These are phyloP conservation scores for Apamea sordens DNA, from an alignment of 2,888 invertebrate genomes.

Conservation along the genomic window DNA sequence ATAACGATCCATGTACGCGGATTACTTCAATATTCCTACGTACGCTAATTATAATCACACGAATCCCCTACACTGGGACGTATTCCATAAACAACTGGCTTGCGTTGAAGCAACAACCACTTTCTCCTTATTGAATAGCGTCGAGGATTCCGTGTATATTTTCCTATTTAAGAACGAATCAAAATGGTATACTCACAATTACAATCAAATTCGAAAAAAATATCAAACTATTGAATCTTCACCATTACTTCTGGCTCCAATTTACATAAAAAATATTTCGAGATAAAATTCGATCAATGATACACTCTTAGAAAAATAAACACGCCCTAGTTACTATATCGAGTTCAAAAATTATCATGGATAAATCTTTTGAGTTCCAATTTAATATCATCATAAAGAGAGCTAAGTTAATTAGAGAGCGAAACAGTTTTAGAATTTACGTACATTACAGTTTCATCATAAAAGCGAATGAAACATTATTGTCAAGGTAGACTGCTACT, in stretches of 20 bases:
- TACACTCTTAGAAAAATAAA: slow-evolving; percentile 73
- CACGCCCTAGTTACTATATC: slow-evolving; percentile 60
- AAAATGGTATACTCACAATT: slow-evolving; percentile 47
- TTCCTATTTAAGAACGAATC: slow-evolving; percentile 50
- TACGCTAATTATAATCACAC: slow-evolving; percentile 39
- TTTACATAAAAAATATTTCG: slow-evolving; percentile 61
- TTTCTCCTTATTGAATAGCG: slow-evolving; percentile 40
- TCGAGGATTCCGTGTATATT: slow-evolving; percentile 53
- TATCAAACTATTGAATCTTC: slow-evolving; percentile 49
- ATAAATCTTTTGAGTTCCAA: slow-evolving; percentile 60
- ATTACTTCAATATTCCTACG: slow-evolving; percentile 58
- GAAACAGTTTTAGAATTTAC: slow-evolving; percentile 73
- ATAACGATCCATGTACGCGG: slow-evolving; percentile 58
- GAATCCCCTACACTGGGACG: slow-evolving; percentile 34
- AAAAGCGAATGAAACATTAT: slow-evolving; percentile 78
- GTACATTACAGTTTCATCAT: slow-evolving; percentile 66
- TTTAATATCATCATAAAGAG: slow-evolving; percentile 78
- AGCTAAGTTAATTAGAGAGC: slow-evolving; percentile 85
- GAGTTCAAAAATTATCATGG: slow-evolving; percentile 62
- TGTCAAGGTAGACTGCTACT: slow-evolving; percentile 80
- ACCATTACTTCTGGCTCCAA: slow-evolving; percentile 38
- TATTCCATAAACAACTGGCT: slow-evolving; percentile 25
- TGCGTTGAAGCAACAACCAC: slow-evolving; percentile 30
- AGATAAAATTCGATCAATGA: slow-evolving; percentile 61
- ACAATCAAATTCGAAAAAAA: slow-evolving; percentile 43